Conservation (phyloP, 2,888 invertebrate genomes). For the Synergus umbraculus region DNA sequence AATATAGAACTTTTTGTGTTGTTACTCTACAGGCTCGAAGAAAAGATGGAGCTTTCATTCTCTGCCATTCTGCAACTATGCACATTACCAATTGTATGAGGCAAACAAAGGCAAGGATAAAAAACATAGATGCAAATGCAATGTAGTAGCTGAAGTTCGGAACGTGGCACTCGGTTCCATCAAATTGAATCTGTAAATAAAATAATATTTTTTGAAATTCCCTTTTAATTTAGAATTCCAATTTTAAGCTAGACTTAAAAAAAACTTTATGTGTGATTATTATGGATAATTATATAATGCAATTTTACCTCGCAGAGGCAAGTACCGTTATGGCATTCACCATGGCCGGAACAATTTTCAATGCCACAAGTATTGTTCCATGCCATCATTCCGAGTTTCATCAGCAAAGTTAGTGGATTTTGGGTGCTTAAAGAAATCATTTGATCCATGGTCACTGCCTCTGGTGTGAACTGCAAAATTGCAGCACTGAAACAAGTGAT, state of each 20-base stretch:
- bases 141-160: conserved; percentile 89
- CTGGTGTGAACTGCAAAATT: conserved; percentile 62
- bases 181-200: conserved; percentile 81
- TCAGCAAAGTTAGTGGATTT: conserved; percentile 75
- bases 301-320: conserved; percentile 92
- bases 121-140: conserved; percentile 83
- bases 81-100: conserved; percentile 91
- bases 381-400: conserved; percentile 75
- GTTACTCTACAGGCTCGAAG: conserved; percentile 91
- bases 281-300: neutral
- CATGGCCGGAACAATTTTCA: conserved; percentile 91
- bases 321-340: conserved; percentile 94
- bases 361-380: conserved; percentile 81
- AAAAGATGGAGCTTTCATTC: conserved; percentile 90
- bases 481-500: conserved; percentile 62
- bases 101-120: conserved; percentile 90
- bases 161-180: conserved; percentile 89
- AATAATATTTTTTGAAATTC: conserved; percentile 42
- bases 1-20: conserved; percentile 92
- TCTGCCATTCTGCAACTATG: conserved; percentile 88
- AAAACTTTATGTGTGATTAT: conserved; percentile 19
- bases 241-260: conserved; percentile 11
- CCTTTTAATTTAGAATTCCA: conserved; percentile 15
- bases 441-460: conserved; percentile 72
- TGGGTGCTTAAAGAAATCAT: conserved; percentile 75